Evolutionary conservation across 2,888 invertebrate genomes (phyloP), one percentile per base, ranked within the genome.

Genomic region (Chrysodeixis includens): DNA sequence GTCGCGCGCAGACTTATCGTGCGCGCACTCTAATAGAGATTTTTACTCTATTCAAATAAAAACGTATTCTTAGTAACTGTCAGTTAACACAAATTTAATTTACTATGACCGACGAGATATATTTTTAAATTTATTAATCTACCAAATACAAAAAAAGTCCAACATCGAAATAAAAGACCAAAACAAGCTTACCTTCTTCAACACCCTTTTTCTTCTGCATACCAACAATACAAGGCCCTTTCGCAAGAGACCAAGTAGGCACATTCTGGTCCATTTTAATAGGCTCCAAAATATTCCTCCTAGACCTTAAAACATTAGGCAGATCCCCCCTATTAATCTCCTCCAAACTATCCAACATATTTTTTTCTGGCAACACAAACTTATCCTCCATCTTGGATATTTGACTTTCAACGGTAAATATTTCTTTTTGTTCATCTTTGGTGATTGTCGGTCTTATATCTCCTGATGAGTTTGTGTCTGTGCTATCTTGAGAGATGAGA

Each of bases 221-320:
- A 3, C 88, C 90, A 49, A 94, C 90, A 10, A 94, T 89, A 80
- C 89, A 88, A 0, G 94, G 93, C 0, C 94, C 94, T 66, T 94
- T 95, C 0, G 95, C 95, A 30, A 95, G 72, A 4, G 95, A 94
- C 95, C 95, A 95, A 1, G 87, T 77, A 0, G 95, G 95, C 3
- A 88, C 86, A 2, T 83, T 84, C 0, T 90, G 89, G 49, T 92
- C 93, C 40, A 90, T 89, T 56, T 88, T 91, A 18, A 95, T 86
- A 30, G 95, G 95, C 76, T 95, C 95, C 69, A 95, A 74, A 67
- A 95, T 87, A 82, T 90, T 94, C 68, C 93, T 88, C 52, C 92
- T 86, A 0, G 93, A 89, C 61, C 92, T 87, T 74, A 91, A 73
- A 32, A 93, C 83, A 63, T 80, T 87, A 0, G 94, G 93, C 74